Conservation (phyloP, 1,140 invertebrate species). For the Ladona fulva region DNA sequence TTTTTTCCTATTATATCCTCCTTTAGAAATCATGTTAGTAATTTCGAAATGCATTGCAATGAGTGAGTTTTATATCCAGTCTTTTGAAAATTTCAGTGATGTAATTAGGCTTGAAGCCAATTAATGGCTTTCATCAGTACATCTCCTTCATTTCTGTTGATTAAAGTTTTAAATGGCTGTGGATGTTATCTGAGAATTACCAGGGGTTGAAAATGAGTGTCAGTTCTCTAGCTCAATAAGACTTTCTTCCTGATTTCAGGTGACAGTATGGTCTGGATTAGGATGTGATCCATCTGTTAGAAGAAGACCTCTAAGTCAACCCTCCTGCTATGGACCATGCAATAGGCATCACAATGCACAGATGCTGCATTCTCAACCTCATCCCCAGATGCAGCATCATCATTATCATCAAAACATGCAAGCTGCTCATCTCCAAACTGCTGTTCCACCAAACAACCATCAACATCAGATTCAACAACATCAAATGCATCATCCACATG, state of each 20-base stretch:
- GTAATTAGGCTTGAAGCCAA: no score
- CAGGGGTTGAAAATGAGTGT: no score
- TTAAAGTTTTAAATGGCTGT: no score
- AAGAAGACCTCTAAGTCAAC: slow-evolving; percentile 34
- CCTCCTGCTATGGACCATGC: slow-evolving; percentile 28
- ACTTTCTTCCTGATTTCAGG: not conserved
- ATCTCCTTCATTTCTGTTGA: no score
- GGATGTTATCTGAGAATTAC: no score
- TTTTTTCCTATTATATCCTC: no score
- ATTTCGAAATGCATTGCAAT: no score
- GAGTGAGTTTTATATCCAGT: no score
- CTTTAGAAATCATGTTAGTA: no score
- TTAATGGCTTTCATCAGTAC: no score
- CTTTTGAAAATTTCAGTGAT: no score
- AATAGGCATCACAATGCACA: slow-evolving; percentile 18
- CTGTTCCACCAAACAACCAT: not conserved
- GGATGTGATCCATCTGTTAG: not conserved
- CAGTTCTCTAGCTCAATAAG: no score
- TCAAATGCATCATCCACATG: not conserved
- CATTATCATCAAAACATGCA: not conserved
- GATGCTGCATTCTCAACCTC: not conserved
- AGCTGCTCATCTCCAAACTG: not conserved
- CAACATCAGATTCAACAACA: not conserved
- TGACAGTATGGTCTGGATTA: not conserved
- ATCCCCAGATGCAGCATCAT: not conserved